Conservation (phyloP, 1,140 invertebrate genomes). For the Thalassaphorura encarpata region DNA sequence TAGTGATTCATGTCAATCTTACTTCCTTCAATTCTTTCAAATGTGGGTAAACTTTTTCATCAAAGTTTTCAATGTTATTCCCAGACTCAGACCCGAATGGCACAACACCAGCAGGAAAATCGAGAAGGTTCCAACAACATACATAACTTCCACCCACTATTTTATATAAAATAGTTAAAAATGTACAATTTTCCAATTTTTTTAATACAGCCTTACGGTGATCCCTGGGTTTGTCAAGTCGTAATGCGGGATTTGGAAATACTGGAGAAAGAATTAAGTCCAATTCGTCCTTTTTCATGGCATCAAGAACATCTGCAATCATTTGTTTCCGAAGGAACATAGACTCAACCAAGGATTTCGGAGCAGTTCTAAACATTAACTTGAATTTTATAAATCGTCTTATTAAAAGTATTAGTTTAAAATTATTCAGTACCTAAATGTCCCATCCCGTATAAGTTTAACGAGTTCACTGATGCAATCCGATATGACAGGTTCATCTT, state of each 20-base stretch:
- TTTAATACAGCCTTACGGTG: not conserved
- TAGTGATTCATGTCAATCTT: not conserved
- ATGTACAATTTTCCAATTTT: not conserved
- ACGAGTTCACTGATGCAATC: not conserved
- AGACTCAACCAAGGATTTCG: not conserved
- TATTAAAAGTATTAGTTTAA: not conserved
- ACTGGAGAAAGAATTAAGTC: conserved; percentile 15
- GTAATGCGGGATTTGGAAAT: conserved; percentile 14
- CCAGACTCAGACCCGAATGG: conserved; percentile 34
- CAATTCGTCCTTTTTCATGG: not conserved
- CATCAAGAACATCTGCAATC: not conserved
- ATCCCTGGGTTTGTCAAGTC: not conserved
- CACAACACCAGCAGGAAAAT: conserved; percentile 37
- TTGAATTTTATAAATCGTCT: not conserved
- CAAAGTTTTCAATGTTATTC: conserved; percentile 33
- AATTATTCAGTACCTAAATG: not conserved
- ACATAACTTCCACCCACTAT: conserved; percentile 31
- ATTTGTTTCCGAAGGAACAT: not conserved
- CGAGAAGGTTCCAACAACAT: conserved; percentile 34
- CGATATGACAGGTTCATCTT: not conserved
- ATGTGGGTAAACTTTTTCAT: not conserved
- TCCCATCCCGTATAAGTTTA: not conserved
- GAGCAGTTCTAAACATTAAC: not conserved
- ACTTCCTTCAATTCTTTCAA: not conserved
- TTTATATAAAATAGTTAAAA: not conserved